phyloP scores from a whole-genome alignment of 2,113 vertebrate genomes.

The Corythornis madagascariensis region DNA sequence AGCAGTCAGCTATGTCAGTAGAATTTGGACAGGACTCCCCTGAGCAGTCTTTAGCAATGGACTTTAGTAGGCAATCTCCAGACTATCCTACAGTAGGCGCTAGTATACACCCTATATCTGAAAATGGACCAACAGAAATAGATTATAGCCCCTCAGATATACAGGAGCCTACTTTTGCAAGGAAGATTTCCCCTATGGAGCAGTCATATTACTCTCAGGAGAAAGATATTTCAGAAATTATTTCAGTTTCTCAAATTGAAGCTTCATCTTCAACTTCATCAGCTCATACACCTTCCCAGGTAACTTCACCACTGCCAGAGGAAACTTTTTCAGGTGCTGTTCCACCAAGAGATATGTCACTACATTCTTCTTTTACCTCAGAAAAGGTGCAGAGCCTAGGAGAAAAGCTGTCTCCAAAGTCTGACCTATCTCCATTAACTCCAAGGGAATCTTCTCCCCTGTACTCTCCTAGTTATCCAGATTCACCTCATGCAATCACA shows the following conservation, averaged over 20 bases:
- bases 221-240: constrained; percentile 80
- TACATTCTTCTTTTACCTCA: constrained; percentile 84
- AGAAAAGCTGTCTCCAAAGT: constrained; percentile 79
- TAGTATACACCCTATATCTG: constrained; percentile 80
- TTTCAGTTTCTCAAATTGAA: constrained; percentile 90
- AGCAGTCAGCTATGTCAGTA: constrained; percentile 89
- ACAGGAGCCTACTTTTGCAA: constrained; percentile 73
- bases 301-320: constrained; percentile 81
- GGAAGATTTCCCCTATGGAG: constrained; percentile 76
- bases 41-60: constrained; percentile 91
- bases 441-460: constrained; percentile 79
- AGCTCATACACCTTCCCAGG: constrained; percentile 90
- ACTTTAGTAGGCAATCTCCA: constrained; percentile 94
- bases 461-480: constrained; percentile 77
- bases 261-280: constrained; percentile 92
- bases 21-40: constrained; percentile 91
- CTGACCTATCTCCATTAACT: constrained; percentile 82
- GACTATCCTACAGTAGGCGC: constrained; percentile 81
- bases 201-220: constrained; percentile 84
- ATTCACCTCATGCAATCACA: constrained; percentile 61
- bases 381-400: constrained; percentile 77
- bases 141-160: constrained; percentile 89
- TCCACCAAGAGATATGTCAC: constrained; percentile 81
- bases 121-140: constrained; percentile 95
- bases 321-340: constrained; percentile 73